phyloP scores from a whole-genome alignment of 2,113 vertebrate species.

The Fukomys damarensis region DNA sequence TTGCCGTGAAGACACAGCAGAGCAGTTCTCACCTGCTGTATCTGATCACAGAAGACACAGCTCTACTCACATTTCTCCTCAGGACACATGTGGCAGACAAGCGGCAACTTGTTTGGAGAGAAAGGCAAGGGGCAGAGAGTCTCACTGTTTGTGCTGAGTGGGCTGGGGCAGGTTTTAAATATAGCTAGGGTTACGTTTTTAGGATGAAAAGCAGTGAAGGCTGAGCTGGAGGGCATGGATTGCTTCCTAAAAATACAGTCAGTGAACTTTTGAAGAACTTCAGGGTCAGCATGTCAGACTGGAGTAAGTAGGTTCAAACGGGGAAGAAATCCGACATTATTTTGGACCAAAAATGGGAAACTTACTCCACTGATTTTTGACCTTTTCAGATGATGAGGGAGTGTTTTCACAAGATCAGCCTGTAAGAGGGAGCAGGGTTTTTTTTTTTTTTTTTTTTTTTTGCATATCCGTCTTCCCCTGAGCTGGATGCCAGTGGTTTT shows the following conservation, averaged over 20 bases:
- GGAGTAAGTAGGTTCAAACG: not conserved
- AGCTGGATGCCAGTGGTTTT: not conserved
- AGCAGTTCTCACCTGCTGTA: constrained; percentile 74
- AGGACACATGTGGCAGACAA: constrained; percentile 37
- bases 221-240: constrained; percentile 52
- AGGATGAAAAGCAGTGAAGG: constrained; percentile 64
- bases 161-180: constrained; percentile 51
- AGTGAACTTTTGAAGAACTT: constrained; percentile 52
- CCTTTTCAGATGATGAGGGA: not conserved
- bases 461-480: not conserved
- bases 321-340: constrained; percentile 14
- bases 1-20: constrained; percentile 58
- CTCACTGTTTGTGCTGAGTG: constrained; percentile 36
- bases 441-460: no score
- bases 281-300: constrained; percentile 27
- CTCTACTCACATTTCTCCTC: constrained; percentile 69
- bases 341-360: not conserved
- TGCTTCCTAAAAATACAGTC: constrained; percentile 72
- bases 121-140: constrained; percentile 52
- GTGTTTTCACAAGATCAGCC: not conserved
- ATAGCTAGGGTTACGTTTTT: constrained; percentile 64
- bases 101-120: constrained; percentile 66
- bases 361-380: not conserved
- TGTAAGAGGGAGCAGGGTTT: not conserved
- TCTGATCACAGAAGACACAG: constrained; percentile 62